A percentile compares a stretch with the other conserved stretches of the same genome.
These are phyloP conservation scores for Nesometra sesokonis DNA, from an alignment of 35 echinoderm and acorn worm species.

Conservation along the genomic window DNA sequence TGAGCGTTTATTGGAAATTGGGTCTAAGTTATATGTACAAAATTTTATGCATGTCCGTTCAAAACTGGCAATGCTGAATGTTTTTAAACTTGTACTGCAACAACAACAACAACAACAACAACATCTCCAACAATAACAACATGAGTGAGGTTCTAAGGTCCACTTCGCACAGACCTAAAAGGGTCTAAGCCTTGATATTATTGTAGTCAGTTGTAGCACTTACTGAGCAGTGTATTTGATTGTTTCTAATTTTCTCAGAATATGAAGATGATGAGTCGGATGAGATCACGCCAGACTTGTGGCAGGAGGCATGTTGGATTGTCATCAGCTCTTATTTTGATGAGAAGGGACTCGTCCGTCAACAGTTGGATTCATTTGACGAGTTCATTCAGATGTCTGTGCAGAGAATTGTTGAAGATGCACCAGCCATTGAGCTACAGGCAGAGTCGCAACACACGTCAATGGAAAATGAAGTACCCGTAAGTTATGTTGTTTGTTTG, in stretches of 20 bases:
- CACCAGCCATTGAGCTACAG: constrained; percentile 77
- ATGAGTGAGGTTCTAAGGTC: too few relatives aligned
- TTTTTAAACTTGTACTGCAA: too few relatives aligned
- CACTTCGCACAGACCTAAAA: too few relatives aligned
- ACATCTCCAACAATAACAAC: too few relatives aligned
- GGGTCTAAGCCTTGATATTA: too few relatives aligned
- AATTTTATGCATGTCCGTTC: too few relatives aligned
- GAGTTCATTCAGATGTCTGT: constrained; percentile 99
- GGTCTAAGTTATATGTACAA: too few relatives aligned
- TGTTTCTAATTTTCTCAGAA: neutral
- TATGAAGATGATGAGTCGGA: constrained; percentile 57
- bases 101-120: too few relatives aligned
- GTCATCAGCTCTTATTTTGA: constrained; percentile 99
- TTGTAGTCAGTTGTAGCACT: too few relatives aligned
- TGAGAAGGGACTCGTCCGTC: constrained; percentile 89
- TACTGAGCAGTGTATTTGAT: too few relatives aligned
- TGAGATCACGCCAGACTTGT: constrained; percentile 66
- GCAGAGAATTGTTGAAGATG: constrained; percentile 85
- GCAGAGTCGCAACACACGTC: constrained; percentile 78
- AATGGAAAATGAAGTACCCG: constrained; percentile 74
- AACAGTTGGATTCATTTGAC: constrained; percentile 87
- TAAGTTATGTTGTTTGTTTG: constrained; percentile 14
- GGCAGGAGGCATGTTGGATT: constrained; percentile 83
- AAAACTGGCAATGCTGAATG: too few relatives aligned
- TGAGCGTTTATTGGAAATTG: too few relatives aligned